Evolutionary conservation across 2,113 vertebrate genomes (phyloP), one percentile per base, ranked within the genome.

Genomic region (Apteryx owenii): DNA sequence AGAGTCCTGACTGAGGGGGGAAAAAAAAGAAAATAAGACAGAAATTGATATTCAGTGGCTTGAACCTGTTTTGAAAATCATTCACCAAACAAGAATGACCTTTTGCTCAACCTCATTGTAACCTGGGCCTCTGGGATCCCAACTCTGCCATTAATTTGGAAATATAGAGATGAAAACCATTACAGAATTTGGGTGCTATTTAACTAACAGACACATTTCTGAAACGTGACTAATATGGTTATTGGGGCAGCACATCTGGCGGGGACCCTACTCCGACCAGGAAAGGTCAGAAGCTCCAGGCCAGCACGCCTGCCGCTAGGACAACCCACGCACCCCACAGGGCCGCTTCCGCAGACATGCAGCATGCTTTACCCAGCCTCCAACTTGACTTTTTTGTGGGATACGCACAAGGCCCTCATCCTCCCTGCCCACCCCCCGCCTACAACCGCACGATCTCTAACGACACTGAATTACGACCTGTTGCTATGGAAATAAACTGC

Each of bases 11-110:
- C 1, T 1, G 21, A 3, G 7, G 7, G 9, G 16, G 7, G 15
- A 56, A 56, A 29, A 44, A 4, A 54, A 88, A 7, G 58, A 36
- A 25, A 72, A 48, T 19, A 81, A 68, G 38, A 56, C 0, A 0
- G 26, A 62, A 89, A 85, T 12, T 40, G 56, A 64, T n/a, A 68
- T 5, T 9, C 4, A 53, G 56, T 36, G 56, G 42, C 40, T 85
- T 68, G 76, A 93, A 66, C 3, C 0, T 53, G 9, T 48, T 38
- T 70, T 81, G 75, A 79, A 85, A 40, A 78, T 31, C 28, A 28
- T 6, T 15, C 8, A 6, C 51, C 51, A 61, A 81, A 58, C 12
- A 78, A 44, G 3, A 29, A 1, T 0, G 3, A 19, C 18, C 53
- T 60, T 64, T 62, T 79, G n/a, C 51, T 78, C 69, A 94, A 20